These are phyloP conservation scores for Astur gentilis DNA, from an alignment of 2,113 vertebrate genomes.

Conservation along the genomic window DNA sequence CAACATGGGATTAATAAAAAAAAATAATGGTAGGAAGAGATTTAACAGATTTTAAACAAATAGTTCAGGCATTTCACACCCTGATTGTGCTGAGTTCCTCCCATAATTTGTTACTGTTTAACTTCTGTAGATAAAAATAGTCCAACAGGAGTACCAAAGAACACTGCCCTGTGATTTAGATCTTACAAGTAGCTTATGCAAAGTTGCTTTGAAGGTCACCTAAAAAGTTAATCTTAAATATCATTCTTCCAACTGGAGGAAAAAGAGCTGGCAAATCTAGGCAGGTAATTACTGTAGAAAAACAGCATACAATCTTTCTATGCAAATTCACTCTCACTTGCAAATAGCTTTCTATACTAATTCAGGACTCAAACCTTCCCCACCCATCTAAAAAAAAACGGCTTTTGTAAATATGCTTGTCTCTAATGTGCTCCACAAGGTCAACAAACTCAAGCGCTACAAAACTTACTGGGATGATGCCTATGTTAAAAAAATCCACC, in stretches of 20 bases:
- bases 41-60: conserved; percentile 4
- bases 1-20: background rate
- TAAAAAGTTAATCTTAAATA: background rate
- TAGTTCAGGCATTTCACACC: background rate
- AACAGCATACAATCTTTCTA: background rate
- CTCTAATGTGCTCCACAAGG: background rate
- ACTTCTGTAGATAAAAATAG: background rate
- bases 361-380: background rate
- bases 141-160: background rate
- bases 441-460: background rate
- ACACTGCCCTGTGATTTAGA: background rate
- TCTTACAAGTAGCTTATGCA: background rate
- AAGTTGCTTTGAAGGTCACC: background rate
- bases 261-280: background rate
- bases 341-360: conserved; percentile 1
- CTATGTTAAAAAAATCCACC: background rate
- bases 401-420: background rate
- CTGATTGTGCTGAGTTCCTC: background rate
- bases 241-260: background rate
- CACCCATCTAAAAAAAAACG: background rate
- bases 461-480: background rate
- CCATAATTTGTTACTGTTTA: background rate
- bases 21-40: background rate
- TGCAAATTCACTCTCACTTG: background rate
- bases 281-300: background rate